These are phyloP conservation scores for Ormyrus nitidulus DNA, from an alignment of 2,888 invertebrate species.

Conservation along the genomic window DNA sequence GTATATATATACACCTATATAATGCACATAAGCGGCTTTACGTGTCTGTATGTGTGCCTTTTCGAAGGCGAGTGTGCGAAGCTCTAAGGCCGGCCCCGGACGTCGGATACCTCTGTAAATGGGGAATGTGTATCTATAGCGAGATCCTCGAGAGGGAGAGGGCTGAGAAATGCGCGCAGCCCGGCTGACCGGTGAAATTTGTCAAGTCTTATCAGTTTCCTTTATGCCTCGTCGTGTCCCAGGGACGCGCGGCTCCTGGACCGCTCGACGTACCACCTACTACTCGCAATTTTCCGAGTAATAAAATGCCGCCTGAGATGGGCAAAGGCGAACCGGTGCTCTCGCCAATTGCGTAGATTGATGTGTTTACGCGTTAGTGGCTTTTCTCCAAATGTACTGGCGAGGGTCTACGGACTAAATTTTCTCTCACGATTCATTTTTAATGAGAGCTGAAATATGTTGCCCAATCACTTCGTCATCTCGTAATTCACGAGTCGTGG, in stretches of 20 bases:
- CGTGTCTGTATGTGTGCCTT: constrained; percentile 10
- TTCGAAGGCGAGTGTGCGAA: background rate
- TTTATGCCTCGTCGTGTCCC: constrained; percentile 18
- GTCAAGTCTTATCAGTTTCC: constrained; percentile 54
- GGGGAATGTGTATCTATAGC: constrained; percentile 40
- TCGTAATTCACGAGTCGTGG: no score
- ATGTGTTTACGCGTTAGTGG: background rate
- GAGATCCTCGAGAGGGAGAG: constrained; percentile 4
- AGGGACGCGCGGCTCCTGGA: background rate
- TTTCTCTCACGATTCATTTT: no score
- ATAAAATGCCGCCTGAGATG: constrained; percentile 37
- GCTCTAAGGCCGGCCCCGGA: constrained; percentile 13
- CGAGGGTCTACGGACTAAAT: no score
- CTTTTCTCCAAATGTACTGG: no score
- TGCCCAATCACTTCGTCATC: no score
- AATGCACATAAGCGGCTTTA: constrained; percentile 57
- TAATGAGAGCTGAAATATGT: no score
- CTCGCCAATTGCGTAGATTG: constrained; percentile 16
- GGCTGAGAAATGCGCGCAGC: constrained; percentile 38
- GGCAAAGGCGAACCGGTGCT: background rate
- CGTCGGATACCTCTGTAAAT: constrained; percentile 48
- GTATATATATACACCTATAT: constrained; percentile 41
- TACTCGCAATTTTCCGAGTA: constrained; percentile 41
- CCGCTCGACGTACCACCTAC: no score
- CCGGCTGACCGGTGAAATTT: constrained; percentile 49